Base-by-base conservation (phyloP, 2,888 invertebrate species). In the Petrophora chlorosata region DNA sequence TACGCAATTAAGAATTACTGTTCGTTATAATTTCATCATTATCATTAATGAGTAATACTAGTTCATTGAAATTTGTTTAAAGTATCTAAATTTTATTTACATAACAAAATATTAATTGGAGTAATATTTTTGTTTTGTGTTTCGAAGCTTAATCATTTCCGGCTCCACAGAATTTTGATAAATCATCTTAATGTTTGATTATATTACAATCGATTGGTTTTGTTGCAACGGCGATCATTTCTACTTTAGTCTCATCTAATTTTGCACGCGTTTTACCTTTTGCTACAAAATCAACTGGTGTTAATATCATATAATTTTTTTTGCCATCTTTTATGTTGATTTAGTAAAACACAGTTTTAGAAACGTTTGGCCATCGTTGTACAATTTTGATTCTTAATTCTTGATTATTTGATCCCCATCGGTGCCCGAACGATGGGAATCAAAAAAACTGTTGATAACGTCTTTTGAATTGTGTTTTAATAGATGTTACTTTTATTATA, bases 361-460 rank as follows among this genome's bases (percentile, higher is more conserved):
- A 58, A 54, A 58, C 61, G 65, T 62, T 47, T 29, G 9, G n/a
- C 48, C 38, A 2, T 28, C 26, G 19, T 36, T 52, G 35, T 45
- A 44, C 38, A 4, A 22, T 12, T 49, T 50, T 38, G 43, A 51
- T 50, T 52, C 14, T 48, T 30, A 5, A n/a, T 25, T 47, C 26
- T 40, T 49, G 56, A 36, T 61, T 15, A 65, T 59, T 70, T 58
- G 61, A 47, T 49, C 68, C 56, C 63, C 72, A 73, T 65, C 74
- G 83, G 51, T 58, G 79, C 82, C 83, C 85, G 84, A 82, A 74
- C 82, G 65, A 70, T 79, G 73, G 63, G 62, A 59, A 53, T 63
- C 59, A 59, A 67, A 59, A 56, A 46, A 36, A 61, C 51, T 46
- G 42, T 25, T 34, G 7, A 12, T 15, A 2, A 45, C 56, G 59